Evolutionary conservation across 2,888 invertebrate genomes (phyloP), one percentile per base, ranked within the genome.

Genomic region (Pheosia tremula): DNA sequence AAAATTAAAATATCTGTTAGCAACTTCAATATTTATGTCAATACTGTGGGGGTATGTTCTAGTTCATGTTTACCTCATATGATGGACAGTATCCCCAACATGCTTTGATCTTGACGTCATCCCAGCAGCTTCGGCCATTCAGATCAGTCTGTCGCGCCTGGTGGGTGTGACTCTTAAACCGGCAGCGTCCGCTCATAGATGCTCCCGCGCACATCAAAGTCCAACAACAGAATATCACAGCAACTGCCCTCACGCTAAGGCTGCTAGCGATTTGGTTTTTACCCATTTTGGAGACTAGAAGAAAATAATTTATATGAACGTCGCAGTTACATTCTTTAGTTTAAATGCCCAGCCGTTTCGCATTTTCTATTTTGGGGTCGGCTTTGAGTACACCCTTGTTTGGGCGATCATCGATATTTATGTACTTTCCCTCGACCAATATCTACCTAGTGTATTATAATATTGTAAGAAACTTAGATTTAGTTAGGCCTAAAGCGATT

Each of bases 51-150:
- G 39, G 39, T n/a, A n/a, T 24, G 24, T 24, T 47, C n/a, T 9
- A n/a, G 5, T 47, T n/a, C n/a, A n/a, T 11, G 47, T 56, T 55
- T 66, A 97, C 97, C 95, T 98, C 97, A 81, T 96, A 96, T 0
- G 97, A 97, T 80, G 97, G 96, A 80, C 98, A 98, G 59, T 97
- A 95, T 57, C 98, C 98, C 96, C 97, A 97, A 81, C 98, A 98
- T 0, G 97, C 96, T 90, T 95, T 95, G 7, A 97, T 97, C 61
- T 95, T 96, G 3, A 98, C 95, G 61, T 95, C 94, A 74, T 97
- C 97, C 96, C 96, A 97, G 83, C 98, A 98, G 59, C 95, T 94
- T 36, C 95, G 94, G 0, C 97, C 97, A 59, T 94, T 94, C 55
- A 95, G 94, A 67, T 93, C 93, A 0, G 87, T 90, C 71, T 93